Conservation (phyloP, 1,140 invertebrate species). For the Caenorhabditis remanei region DNA sequence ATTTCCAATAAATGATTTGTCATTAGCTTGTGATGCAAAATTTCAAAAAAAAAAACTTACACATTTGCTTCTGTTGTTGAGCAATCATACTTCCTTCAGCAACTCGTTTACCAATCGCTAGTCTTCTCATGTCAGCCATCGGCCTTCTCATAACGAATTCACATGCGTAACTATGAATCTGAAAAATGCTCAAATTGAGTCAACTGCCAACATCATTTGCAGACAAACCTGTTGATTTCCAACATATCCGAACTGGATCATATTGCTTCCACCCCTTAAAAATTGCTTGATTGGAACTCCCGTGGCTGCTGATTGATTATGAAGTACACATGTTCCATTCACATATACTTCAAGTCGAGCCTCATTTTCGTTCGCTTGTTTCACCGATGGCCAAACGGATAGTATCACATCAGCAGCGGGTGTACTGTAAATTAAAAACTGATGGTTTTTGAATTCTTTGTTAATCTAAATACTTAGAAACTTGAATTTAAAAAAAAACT, state of each 20-base stretch:
- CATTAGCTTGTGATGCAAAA: no score
- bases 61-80: neutral
- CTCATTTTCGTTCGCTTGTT: neutral
- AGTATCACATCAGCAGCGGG: neutral
- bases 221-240: neutral
- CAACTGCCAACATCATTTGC: no score
- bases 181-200: neutral
- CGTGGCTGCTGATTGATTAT: neutral
- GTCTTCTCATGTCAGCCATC: neutral
- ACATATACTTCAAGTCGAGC: neutral
- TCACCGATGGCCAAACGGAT: neutral
- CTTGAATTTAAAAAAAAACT: neutral
- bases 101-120: neutral
- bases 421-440: neutral
- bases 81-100: neutral
- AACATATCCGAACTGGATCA: neutral
- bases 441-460: neutral
- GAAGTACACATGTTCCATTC: neutral
- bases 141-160: neutral
- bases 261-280: neutral
- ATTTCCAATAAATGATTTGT: no score
- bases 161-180: slow-evolving; percentile 1
- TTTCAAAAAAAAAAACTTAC: neutral
- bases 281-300: neutral
- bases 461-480: no score